Base-by-base conservation (phyloP, 2,113 vertebrate species). In the Eulacestoma nigropectus region DNA sequence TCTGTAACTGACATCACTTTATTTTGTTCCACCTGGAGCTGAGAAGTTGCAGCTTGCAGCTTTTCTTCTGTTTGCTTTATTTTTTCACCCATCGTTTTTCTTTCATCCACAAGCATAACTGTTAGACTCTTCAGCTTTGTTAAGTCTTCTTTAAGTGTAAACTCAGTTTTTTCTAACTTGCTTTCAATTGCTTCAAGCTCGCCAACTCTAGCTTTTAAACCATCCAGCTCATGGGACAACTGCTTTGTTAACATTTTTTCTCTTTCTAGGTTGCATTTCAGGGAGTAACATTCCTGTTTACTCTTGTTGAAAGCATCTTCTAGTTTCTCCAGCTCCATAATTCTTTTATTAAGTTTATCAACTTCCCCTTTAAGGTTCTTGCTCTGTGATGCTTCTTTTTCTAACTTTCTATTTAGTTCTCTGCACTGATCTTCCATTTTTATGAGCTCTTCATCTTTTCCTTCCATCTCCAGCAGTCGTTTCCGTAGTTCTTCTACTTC, bases 71-170 rank as follows among this genome's bases (percentile, higher is more conserved):
- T 99, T 95, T 99, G 98, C 96, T 98, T 99, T 62, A 99, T 97
- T 98, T 99, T 99, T 94, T 99, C 99, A 26, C 98, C 97, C 98
- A 99, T 99, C 10, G 98, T 97, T 97, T 99, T 99, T 81, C 99
- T 98, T 95, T 99, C 99, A 92, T 99, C 99, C 80, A 99, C 99
- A 64, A 99, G 98, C 98, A 99, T 99, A 81, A 99, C 99, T 11
- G 99, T 99, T 95, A 99, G 97, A 85, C 99, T 99, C 97, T 99
- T 99, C 82, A 99, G 70, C 97, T 99, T 99, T 96, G 98, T 98
- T 77, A 99, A 97, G 76, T 99, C 99, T 95, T 99, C 99, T 97
- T 99, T 99, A 88, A 99, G 98, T 3, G 98, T 98, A 89, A 98
- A 93, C 97, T 99, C 99, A 10, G 98, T 99, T 97, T 99, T 99